Evolutionary conservation across 2,797 vertebrate species (phyloP), one percentile per base, ranked within the genome.

Genomic region (Trematomus bernacchii): DNA sequence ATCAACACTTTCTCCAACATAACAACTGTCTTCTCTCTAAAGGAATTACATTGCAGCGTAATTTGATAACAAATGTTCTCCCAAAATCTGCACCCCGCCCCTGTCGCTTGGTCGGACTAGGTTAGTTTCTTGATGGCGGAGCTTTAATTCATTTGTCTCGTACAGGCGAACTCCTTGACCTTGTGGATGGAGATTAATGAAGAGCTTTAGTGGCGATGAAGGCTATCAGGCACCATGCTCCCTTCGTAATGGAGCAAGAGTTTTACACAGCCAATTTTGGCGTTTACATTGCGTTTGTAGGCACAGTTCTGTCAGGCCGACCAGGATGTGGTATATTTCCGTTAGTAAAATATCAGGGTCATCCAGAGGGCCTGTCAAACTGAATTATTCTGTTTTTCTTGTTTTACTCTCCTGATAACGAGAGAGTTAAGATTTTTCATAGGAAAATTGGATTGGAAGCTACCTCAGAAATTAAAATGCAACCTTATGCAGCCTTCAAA

Each of bases 111-210:
- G 85, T 85, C 80, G 66, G 51, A 30, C 65, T 21, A 47, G 75
- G 85, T 83, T 91, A 77, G 71, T 64, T 84, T 86, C 79, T 77
- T 64, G 73, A 90, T 64, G 80, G 79, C 27, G 1, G 54, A 60
- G 80, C 79, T 85, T 87, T 87, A 91, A 92, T 92, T 92, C 85
- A 88, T 93, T 90, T 89, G 85, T 88, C 91, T 86, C 89, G 88
- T 85, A 82, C 70, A 13, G 89, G 76, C 79, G 87, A 71, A 83
- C 90, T 93, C 84, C 82, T 91, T 94, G 90, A 92, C 91, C 92
- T 91, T 89, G 84, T 80, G 85, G 88, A 93, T 93, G 88, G 86
- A 95, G 94, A 94, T 95, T 95, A 94, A 95, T 94, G 90, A 92
- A 89, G 81, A 91, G 91, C 89, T 91, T 92, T 93, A 92, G 89